Percentiles rank a stretch among this genome's conserved stretches.
Evolutionary conservation across 2,888 invertebrate genomes (phyloP).

Genomic region (Microplitis deprimator): DNA sequence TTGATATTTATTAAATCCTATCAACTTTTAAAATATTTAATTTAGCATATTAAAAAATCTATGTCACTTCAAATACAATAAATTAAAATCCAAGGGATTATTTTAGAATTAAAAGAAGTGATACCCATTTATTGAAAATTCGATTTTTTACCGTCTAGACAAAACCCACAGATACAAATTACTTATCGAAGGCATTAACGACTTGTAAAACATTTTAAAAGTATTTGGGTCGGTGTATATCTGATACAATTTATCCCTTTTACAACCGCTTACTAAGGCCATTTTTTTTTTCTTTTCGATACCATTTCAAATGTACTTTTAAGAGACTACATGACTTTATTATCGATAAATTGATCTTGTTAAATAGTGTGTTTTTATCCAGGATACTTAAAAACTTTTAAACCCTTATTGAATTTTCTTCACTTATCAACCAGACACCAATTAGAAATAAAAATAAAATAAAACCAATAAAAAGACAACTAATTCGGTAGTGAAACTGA

Average conservation of each 20-base stretch:
- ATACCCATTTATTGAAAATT: neutral
- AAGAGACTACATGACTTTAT: slow-evolving; percentile 58
- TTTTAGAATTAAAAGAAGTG: neutral
- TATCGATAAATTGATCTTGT: slow-evolving; percentile 71
- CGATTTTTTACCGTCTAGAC: neutral
- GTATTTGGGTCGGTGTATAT: neutral
- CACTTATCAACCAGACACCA: neutral
- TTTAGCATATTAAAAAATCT: neutral
- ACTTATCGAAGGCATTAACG: slow-evolving; percentile 19
- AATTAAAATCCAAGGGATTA: neutral
- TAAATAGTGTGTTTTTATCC: slow-evolving; percentile 50
- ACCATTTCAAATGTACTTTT: slow-evolving; percentile 34
- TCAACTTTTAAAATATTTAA: neutral
- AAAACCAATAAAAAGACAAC: slow-evolving; percentile 3
- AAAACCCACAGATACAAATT: neutral
- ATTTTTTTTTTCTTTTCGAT: slow-evolving; percentile 25
- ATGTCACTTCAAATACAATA: neutral
- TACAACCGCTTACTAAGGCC: neutral
- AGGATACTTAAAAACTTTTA: slow-evolving; percentile 37
- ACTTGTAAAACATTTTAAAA: slow-evolving; percentile 2
- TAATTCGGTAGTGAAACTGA: neutral
- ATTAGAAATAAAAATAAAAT: slow-evolving; percentile 42
- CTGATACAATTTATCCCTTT: neutral
- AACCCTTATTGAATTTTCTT: too few relatives aligned
- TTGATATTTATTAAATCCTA: too few relatives aligned